Percentiles rank a stretch among this genome's conserved stretches.
These are phyloP conservation scores for Pristionchus japonicus DNA, from an alignment of 2,888 invertebrate genomes.

Conservation along the genomic window DNA sequence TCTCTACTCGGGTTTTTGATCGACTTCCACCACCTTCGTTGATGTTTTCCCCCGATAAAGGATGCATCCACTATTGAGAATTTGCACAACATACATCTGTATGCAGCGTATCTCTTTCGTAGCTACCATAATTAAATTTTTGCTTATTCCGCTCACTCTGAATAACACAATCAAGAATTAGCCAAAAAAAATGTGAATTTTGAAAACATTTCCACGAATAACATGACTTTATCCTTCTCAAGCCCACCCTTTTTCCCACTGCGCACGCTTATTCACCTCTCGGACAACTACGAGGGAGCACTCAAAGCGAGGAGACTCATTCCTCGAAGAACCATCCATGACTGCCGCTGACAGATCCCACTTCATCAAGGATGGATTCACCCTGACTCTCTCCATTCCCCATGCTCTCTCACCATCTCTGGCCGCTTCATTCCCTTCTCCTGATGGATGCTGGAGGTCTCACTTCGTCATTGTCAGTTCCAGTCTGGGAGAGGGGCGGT, in stretches of 20 bases:
- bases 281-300: too few species aligned
- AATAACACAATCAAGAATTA: too few species aligned
- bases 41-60: not conserved
- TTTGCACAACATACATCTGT: not conserved
- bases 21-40: not conserved
- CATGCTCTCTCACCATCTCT: not conserved
- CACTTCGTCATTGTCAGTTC: slow-evolving; percentile 2
- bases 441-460: not conserved
- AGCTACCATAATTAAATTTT: too few species aligned
- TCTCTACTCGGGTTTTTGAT: not conserved
- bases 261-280: too few species aligned
- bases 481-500: not conserved
- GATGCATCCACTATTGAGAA: not conserved
- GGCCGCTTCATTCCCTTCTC: not conserved
- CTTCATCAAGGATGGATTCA: not conserved
- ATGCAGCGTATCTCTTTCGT: too few species aligned
- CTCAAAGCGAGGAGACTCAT: not conserved
- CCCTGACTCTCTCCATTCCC: not conserved
- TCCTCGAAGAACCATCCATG: not conserved
- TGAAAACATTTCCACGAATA: too few species aligned
- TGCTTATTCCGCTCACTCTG: too few species aligned
- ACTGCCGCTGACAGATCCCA: not conserved
- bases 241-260: not conserved
- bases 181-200: too few species aligned
- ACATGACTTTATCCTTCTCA: too few species aligned